phyloP scores from a whole-genome alignment of 2,888 invertebrate genomes.

The Agrochola lota region DNA sequence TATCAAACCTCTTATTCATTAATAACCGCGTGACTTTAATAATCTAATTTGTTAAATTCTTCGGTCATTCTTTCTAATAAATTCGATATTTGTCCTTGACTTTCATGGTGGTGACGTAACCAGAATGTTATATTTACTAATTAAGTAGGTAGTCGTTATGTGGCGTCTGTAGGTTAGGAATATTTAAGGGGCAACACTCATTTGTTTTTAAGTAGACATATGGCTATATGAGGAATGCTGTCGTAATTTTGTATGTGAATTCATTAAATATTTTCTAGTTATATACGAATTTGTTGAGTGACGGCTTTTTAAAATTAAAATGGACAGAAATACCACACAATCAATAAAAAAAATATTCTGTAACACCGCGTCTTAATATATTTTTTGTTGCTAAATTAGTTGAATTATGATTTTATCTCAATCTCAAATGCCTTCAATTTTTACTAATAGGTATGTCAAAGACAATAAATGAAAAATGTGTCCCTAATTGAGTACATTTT shows the following conservation, averaged over 20 bases:
- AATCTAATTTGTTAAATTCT: conserved; percentile 12
- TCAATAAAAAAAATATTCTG: too few relatives aligned
- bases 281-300: not conserved
- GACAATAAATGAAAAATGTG: conserved; percentile 36
- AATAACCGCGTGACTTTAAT: conserved; percentile 11
- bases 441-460: conserved; percentile 19
- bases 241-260: not conserved
- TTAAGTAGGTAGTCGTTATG: conserved; percentile 43
- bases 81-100: conserved; percentile 47
- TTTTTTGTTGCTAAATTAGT: not conserved
- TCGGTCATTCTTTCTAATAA: conserved; percentile 17
- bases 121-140: conserved; percentile 44
- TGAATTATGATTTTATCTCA: not conserved
- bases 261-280: not conserved
- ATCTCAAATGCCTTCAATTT: not conserved
- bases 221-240: not conserved
- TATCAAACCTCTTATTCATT: not conserved
- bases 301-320: not conserved
- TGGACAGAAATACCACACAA: not conserved
- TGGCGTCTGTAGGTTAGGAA: conserved; percentile 8
- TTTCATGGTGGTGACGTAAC: conserved; percentile 46
- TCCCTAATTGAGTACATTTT: conserved; percentile 39
- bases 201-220: conserved; percentile 3
- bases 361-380: too few relatives aligned
- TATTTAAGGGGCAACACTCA: conserved; percentile 21